Evolutionary conservation across 1,140 invertebrate genomes (phyloP).

Genomic region (Eulimnadia texana): DNA sequence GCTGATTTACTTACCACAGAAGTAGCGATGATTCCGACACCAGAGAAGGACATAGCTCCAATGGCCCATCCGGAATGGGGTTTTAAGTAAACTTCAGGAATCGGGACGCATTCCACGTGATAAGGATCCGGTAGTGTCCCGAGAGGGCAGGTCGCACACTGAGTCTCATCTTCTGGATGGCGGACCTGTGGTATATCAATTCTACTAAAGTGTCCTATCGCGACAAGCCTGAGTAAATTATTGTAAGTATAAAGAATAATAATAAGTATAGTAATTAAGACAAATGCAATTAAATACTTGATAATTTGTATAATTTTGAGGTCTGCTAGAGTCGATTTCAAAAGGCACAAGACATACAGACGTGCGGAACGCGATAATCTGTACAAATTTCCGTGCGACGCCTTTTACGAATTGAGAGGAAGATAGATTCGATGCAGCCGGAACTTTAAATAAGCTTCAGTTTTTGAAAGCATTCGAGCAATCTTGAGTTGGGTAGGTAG

Average conservation of each 20-base stretch:
- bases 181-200: constrained; percentile 43
- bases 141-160: constrained; percentile 60
- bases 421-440: too few relatives aligned
- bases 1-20: too few relatives aligned
- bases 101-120: constrained; percentile 55
- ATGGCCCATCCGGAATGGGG: constrained; percentile 64
- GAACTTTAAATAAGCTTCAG: too few relatives aligned
- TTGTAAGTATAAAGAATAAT: neutral
- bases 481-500: too few relatives aligned
- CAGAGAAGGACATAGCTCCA: constrained; percentile 49
- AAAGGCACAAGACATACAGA: too few relatives aligned
- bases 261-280: neutral
- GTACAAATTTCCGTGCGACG: too few relatives aligned
- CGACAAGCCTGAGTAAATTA: too few relatives aligned
- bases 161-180: constrained; percentile 58
- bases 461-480: too few relatives aligned
- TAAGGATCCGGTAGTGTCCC: constrained; percentile 64
- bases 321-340: too few relatives aligned
- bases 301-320: neutral
- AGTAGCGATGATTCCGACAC: constrained; percentile 25
- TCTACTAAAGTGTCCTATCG: too few relatives aligned
- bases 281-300: neutral
- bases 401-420: too few relatives aligned
- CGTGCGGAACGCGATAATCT: too few relatives aligned
- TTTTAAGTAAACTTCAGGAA: constrained; percentile 69